These are phyloP conservation scores for Lithophane ornitopus DNA, from an alignment of 2,888 invertebrate genomes.

Conservation along the genomic window DNA sequence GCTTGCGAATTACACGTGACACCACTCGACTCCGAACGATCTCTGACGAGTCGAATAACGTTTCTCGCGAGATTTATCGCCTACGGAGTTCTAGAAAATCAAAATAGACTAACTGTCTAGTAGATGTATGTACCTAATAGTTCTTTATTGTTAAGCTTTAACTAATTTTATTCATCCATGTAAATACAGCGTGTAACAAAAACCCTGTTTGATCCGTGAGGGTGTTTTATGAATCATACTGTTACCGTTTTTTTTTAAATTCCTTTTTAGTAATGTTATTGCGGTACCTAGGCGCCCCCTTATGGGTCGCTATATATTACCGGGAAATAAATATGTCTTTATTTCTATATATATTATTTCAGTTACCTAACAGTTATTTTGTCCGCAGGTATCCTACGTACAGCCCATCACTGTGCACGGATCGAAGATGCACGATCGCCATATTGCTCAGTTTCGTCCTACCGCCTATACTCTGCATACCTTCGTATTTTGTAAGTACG, in stretches of 20 bases:
- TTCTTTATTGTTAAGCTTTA: not conserved
- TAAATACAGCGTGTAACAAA: too few species aligned
- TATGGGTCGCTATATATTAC: too few species aligned
- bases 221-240: too few species aligned
- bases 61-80: not conserved
- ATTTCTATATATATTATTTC: not conserved
- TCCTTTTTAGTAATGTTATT: too few species aligned
- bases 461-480: constrained; percentile 95
- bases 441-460: constrained; percentile 94
- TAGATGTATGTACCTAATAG: too few species aligned
- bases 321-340: not conserved
- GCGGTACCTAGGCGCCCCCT: too few species aligned
- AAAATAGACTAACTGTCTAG: not conserved
- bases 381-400: constrained; percentile 79
- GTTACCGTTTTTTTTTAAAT: too few species aligned
- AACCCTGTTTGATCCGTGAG: too few species aligned
- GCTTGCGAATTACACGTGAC: constrained; percentile 1
- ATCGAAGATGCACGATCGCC: constrained; percentile 94
- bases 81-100: not conserved
- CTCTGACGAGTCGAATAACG: not conserved
- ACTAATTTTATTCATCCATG: not conserved
- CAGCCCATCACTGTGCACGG: constrained; percentile 91
- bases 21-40: not conserved
- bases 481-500: constrained; percentile 93
- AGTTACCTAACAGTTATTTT: constrained; percentile 23